Evolutionary conservation across 2,888 invertebrate species (phyloP).

Genomic region (Tipula vernalis): DNA sequence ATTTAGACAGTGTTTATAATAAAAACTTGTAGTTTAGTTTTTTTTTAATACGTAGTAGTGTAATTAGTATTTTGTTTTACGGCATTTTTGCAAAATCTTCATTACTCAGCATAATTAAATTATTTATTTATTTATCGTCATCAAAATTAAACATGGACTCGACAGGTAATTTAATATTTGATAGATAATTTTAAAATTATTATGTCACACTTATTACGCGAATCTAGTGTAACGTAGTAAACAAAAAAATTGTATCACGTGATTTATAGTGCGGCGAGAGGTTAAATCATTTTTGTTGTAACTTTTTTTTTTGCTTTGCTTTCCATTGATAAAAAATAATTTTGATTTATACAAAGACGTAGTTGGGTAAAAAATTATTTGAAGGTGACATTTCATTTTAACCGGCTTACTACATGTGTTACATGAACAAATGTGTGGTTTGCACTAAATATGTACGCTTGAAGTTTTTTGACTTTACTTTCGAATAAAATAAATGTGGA

Average conservation of each 20-base stretch:
- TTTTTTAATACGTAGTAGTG: not conserved
- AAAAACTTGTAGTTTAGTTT: not conserved
- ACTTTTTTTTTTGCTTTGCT: not conserved
- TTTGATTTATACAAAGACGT: not conserved
- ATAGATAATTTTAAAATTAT: not conserved
- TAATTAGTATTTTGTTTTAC: not conserved
- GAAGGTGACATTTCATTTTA: not conserved
- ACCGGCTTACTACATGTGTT: not conserved
- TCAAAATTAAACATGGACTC: not conserved
- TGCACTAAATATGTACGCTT: not conserved
- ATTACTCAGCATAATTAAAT: not conserved
- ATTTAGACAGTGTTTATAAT: not conserved
- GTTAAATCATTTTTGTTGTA: not conserved
- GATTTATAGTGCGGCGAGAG: not conserved
- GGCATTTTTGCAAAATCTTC: not conserved
- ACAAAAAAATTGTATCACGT: not conserved
- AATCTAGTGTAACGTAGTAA: not conserved
- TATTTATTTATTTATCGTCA: not conserved
- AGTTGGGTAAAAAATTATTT: not conserved
- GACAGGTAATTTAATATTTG: not conserved
- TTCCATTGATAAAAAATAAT: not conserved
- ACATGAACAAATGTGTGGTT: not conserved
- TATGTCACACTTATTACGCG: not conserved
- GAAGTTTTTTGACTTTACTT: not conserved
- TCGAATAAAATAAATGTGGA: not conserved